Evolutionary conservation across 2,888 invertebrate species (phyloP).

Genomic region (Dolomedes plantarius): DNA sequence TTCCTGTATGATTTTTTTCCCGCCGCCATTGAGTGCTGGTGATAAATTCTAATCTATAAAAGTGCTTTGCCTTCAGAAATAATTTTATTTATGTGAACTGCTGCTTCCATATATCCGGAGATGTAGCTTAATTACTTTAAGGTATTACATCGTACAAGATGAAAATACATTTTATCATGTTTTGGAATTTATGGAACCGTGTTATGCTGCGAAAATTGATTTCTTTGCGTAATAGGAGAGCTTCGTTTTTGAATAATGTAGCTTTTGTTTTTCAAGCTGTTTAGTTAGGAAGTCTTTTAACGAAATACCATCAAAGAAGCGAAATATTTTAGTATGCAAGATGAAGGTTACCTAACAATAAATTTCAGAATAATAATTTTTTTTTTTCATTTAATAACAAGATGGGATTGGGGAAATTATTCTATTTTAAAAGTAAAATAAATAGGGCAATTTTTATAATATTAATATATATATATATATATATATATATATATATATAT

Average conservation of each 20-base stretch:
- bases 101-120: constrained; percentile 28
- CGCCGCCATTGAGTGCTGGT: constrained; percentile 30
- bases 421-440: too few relatives aligned
- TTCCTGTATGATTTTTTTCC: constrained; percentile 27
- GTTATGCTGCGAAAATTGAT: neutral
- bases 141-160: constrained; percentile 34
- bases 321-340: too few relatives aligned
- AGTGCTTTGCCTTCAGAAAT: constrained; percentile 40
- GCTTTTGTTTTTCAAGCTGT: neutral
- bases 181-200: neutral
- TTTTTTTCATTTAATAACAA: too few relatives aligned
- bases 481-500: too few relatives aligned
- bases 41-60: constrained; percentile 54
- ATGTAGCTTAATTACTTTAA: constrained; percentile 45
- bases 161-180: constrained; percentile 8
- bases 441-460: too few relatives aligned
- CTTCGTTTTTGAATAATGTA: neutral
- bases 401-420: too few relatives aligned
- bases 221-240: neutral
- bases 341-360: too few relatives aligned
- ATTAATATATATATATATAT: too few relatives aligned
- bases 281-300: neutral
- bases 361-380: too few relatives aligned
- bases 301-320: neutral
- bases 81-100: constrained; percentile 57